Evolutionary conservation across 2,797 vertebrate species (phyloP), one percentile per base, ranked within the genome.

Genomic region (Catamblyrhynchus diadema): DNA sequence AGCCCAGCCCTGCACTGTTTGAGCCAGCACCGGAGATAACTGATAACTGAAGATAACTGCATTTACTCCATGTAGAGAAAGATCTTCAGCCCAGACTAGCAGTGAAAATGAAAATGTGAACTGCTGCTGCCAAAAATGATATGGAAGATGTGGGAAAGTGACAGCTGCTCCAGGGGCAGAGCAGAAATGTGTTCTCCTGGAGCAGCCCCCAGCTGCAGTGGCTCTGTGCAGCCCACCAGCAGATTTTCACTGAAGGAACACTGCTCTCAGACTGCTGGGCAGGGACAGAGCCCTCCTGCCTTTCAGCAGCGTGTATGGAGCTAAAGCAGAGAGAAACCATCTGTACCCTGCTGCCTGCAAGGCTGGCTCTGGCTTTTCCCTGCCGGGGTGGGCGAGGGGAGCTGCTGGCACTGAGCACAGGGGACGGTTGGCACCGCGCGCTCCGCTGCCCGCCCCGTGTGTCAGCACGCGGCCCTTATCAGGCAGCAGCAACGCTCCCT

Each of bases 1-100:
- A 80, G 21, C 32, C 28, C 48, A 51, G 61, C 66, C 33, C 0
- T 11, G 72, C 0, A 0, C 3, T 51, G 54, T 60, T 8, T 54
- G 67, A 86, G 74, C 3, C 61, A 81, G 47, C 15, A 25, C 16
- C 66, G 47, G 35, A 47, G 14, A 56, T 33, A 23, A 54, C 53
- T 54, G 14, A 54, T n/a, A 23, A 54, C 53, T 54, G 53, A n/a
- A 42, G 8, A 0, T 5, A 69, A 61, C 51, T 32, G 44, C 3
- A 1, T 73, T 86, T 60, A 41, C 25, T 17, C 66, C 0, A 3
- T 0, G 23, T 8, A 8, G 20, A 1, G 14, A n/a, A 39, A n/a
- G 17, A 57, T 53, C 42, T 47, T 45, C 69, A 77, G 48, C 22
- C 37, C 59, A 83, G 51, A 64, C 25, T 24, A 35, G 47, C 45